Evolutionary conservation across 2,888 invertebrate genomes (phyloP).

Genomic region (Eilema caniola): DNA sequence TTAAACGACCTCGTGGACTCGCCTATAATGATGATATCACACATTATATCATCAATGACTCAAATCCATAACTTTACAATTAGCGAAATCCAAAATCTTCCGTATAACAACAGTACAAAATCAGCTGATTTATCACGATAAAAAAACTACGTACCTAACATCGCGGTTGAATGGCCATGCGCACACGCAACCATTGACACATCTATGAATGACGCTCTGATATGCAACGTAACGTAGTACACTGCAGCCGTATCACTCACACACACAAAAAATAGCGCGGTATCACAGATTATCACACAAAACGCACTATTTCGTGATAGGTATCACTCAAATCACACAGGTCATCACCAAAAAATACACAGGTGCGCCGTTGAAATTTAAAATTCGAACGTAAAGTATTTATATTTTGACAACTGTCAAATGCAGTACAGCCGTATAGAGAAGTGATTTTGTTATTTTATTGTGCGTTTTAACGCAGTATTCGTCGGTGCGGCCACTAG

Average conservation of each 20-base stretch:
- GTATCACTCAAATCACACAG: slow-evolving; percentile 1
- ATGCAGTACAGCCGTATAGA: slow-evolving; percentile 55
- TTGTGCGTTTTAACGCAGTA: slow-evolving; percentile 62
- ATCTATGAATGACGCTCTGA: slow-evolving; percentile 71
- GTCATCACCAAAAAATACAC: slow-evolving; percentile 11
- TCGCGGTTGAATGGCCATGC: slow-evolving; percentile 72
- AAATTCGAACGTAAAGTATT: slow-evolving; percentile 18
- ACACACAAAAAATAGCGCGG: slow-evolving; percentile 12
- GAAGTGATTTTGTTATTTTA: slow-evolving; percentile 55
- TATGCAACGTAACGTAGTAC: slow-evolving; percentile 49
- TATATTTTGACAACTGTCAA: slow-evolving; percentile 54
- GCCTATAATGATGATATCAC: slow-evolving; percentile 23
- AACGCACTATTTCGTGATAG: not conserved
- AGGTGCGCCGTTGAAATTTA: slow-evolving; percentile 12
- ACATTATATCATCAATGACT: slow-evolving; percentile 37
- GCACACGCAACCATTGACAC: slow-evolving; percentile 81
- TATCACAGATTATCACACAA: slow-evolving; percentile 17
- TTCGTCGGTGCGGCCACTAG: slow-evolving; percentile 70
- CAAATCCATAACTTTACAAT: slow-evolving; percentile 27
- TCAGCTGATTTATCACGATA: slow-evolving; percentile 60
- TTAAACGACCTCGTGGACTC: not conserved
- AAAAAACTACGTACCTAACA: slow-evolving; percentile 72
- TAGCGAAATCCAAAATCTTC: slow-evolving; percentile 27
- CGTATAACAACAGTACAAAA: slow-evolving; percentile 37
- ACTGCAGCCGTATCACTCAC: slow-evolving; percentile 47